phyloP scores from a whole-genome alignment of 2,888 invertebrate genomes.

The Brachylomia viminalis region DNA sequence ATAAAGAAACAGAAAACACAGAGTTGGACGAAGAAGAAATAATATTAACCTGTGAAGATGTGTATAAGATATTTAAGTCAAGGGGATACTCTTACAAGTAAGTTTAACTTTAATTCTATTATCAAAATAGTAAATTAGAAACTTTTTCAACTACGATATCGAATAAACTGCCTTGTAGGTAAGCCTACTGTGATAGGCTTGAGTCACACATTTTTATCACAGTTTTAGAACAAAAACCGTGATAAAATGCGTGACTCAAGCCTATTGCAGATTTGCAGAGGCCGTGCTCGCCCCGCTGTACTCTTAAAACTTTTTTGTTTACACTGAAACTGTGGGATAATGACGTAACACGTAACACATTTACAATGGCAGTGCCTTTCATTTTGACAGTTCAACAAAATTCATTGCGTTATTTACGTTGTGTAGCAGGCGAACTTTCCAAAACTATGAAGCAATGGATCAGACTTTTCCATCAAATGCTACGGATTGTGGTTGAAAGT shows the following conservation, averaged over 20 bases:
- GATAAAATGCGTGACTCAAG: too few relatives aligned
- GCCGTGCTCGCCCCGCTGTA: too few relatives aligned
- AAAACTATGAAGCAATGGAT: neutral
- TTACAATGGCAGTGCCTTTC: neutral
- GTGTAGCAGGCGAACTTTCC: neutral
- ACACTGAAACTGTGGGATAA: neutral
- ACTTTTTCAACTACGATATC: too few relatives aligned
- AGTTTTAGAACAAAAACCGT: too few relatives aligned
- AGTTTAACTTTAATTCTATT: slow-evolving; percentile 14
- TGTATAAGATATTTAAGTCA: slow-evolving; percentile 69
- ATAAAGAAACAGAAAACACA: slow-evolving; percentile 18
- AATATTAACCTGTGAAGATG: slow-evolving; percentile 63
- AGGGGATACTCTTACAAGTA: slow-evolving; percentile 71
- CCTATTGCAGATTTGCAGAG: too few relatives aligned
- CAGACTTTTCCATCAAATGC: neutral
- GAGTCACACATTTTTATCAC: too few relatives aligned
- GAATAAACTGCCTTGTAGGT: too few relatives aligned
- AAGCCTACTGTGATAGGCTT: too few relatives aligned
- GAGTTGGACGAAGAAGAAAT: slow-evolving; percentile 56
- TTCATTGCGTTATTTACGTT: neutral
- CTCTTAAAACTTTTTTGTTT: neutral
- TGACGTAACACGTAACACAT: neutral
- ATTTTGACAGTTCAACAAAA: neutral
- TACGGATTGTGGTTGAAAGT: neutral
- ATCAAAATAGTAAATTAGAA: too few relatives aligned